Percentiles rank a stretch among this genome's conserved stretches.
Conservation (phyloP, 2,113 vertebrate species). For the Apteryx mantelli region DNA sequence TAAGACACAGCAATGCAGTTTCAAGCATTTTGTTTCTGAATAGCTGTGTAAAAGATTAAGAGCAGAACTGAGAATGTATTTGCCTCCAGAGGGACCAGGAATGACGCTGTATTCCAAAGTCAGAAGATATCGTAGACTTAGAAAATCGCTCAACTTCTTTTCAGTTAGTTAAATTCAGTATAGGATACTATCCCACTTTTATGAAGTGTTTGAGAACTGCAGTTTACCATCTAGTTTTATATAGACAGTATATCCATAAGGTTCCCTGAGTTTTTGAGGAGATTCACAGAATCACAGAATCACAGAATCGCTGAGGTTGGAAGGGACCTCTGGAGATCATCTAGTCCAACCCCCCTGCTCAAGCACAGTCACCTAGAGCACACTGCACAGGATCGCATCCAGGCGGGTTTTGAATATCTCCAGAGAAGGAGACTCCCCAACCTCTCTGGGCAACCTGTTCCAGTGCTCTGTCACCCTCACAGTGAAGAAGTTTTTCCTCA, state of each 20-base stretch:
- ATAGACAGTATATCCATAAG: background rate
- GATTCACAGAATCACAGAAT: background rate
- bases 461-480: no score
- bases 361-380: no score
- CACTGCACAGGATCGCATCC: no score
- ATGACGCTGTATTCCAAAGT: background rate
- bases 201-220: background rate
- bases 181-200: background rate
- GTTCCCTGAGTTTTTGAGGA: background rate
- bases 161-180: background rate
- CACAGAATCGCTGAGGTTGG: no score
- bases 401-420: no score
- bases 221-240: background rate
- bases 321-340: no score
- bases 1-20: background rate
- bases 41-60: background rate
- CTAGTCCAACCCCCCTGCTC: no score
- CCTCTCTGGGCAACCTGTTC: no score
- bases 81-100: background rate
- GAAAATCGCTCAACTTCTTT: background rate
- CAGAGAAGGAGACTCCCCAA: no score
- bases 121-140: background rate
- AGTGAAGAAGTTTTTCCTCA: no score
- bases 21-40: background rate
- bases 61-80: background rate